Base-by-base conservation (phyloP, 37 sponge, comb jelly and placozoan genomes). In the Lycopodina hypogea region DNA sequence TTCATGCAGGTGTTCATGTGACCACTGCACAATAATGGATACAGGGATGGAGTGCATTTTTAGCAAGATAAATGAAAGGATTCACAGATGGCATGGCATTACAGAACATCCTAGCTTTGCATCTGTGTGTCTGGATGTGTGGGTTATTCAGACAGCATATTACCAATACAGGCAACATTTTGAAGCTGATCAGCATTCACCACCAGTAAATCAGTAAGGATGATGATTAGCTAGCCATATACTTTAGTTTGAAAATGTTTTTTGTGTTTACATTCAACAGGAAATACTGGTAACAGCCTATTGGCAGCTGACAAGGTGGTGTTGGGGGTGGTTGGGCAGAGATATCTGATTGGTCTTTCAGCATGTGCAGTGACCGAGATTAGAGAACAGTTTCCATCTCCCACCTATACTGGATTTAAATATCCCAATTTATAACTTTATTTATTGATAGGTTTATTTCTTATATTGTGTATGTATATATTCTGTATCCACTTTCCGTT, bases 301-400 rank as follows among this genome's bases (percentile, higher is more conserved):
- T 72, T 52, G 82, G 1, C 82, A 82, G 53, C 70, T 75, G 59
- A 72, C 84, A 23, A 62, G n/a, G n/a, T n/a, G n/a, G n/a, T n/a
- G n/a, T n/a, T n/a, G n/a, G n/a, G n/a, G n/a, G n/a, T n/a, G n/a
- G 77, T 17, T 83, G 70, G 80, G 39, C 18, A 42, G 69, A 65
- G 59, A 8, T 53, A 59, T 64, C 56, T 36, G 37, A 41, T 71
- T 38, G 15, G 71, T 38, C 45, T 40, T 62, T 11, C 69, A 79
- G 52, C 68, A n/a, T n/a, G n/a, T n/a, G n/a, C n/a, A n/a, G n/a
- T n/a, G n/a, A n/a, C n/a, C n/a, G n/a, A n/a, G n/a, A 79, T 79
- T 9, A 42, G 70, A 29, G 29, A 4, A 26, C 42, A 15, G 24
- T 82, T 82, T 79, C 80, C 55, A 52, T 69, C 69, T 55, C 7